These are phyloP conservation scores for Diachrysia chrysitis DNA, from an alignment of 2,888 invertebrate genomes.

Conservation along the genomic window DNA sequence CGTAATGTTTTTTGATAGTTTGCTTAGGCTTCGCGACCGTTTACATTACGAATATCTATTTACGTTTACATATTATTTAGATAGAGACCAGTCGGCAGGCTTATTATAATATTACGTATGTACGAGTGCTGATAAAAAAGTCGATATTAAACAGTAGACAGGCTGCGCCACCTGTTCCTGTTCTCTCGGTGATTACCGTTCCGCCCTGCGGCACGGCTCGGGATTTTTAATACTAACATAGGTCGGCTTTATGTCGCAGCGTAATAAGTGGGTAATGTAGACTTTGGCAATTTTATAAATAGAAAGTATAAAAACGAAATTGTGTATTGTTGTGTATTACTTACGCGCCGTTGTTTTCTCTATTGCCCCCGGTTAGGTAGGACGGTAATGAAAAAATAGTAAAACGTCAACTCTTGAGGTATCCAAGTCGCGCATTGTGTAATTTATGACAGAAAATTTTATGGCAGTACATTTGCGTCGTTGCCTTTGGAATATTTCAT, in stretches of 20 bases:
- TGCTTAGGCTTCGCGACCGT: slow-evolving; percentile 76
- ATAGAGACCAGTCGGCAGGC: slow-evolving; percentile 60
- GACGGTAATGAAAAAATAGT: slow-evolving; percentile 50
- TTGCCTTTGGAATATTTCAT: slow-evolving; percentile 51
- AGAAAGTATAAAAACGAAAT: slow-evolving; percentile 51
- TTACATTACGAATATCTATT: slow-evolving; percentile 65
- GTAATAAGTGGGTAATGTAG: slow-evolving; percentile 60
- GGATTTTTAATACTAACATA: slow-evolving; percentile 67
- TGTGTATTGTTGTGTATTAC: slow-evolving; percentile 50
- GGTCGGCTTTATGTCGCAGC: slow-evolving; percentile 56
- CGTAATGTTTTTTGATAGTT: slow-evolving; percentile 88
- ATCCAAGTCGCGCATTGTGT: slow-evolving; percentile 47
- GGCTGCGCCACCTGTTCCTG: slow-evolving; percentile 76
- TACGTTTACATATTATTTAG: slow-evolving; percentile 68
- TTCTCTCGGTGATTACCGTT: slow-evolving; percentile 71
- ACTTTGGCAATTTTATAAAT: slow-evolving; percentile 60
- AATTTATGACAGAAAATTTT: slow-evolving; percentile 54
- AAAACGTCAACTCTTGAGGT: slow-evolving; percentile 42
- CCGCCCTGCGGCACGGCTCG: slow-evolving; percentile 68
- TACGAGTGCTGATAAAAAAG: slow-evolving; percentile 71
- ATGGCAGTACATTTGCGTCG: slow-evolving; percentile 46
- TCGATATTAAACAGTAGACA: slow-evolving; percentile 71
- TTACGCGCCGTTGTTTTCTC: slow-evolving; percentile 34
- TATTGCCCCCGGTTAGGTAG: slow-evolving; percentile 32
- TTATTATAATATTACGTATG: slow-evolving; percentile 60